phyloP scores from a whole-genome alignment of 2,113 vertebrate genomes.

The Siniperca chuatsi region DNA sequence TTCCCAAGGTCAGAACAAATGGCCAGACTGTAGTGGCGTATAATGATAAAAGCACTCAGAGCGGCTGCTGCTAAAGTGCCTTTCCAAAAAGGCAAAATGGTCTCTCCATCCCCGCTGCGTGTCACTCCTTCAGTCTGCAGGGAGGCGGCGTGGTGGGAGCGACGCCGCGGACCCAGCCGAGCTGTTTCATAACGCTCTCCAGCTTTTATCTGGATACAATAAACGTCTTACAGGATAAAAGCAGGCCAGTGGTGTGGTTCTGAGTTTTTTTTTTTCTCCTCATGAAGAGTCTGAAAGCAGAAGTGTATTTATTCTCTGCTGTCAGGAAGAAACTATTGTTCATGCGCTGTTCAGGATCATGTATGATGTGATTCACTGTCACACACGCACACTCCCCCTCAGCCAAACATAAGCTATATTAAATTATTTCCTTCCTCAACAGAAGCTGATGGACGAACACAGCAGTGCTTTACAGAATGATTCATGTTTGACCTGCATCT shows the following conservation, averaged over 20 bases:
- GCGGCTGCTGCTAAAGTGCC: constrained; percentile 63
- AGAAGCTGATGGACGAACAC: not conserved
- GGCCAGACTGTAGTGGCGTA: constrained; percentile 62
- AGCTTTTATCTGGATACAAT: constrained; percentile 54
- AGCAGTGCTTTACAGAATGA: not conserved
- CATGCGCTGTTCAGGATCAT: constrained; percentile 16
- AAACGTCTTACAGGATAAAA: constrained; percentile 25
- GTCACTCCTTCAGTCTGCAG: constrained; percentile 47
- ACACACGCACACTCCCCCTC: not conserved
- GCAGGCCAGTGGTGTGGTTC: not conserved
- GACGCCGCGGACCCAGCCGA: not conserved
- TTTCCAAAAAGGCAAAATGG: constrained; percentile 71
- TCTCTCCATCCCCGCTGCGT: constrained; percentile 59
- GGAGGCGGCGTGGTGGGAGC: constrained; percentile 8
- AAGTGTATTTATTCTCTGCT: not conserved
- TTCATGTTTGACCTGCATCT: constrained; percentile 6
- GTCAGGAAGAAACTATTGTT: not conserved
- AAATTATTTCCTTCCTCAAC: not conserved
- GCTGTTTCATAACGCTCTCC: constrained; percentile 34
- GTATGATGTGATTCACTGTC: constrained; percentile 7
- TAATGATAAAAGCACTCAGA: constrained; percentile 75
- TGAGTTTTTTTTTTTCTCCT: not conserved
- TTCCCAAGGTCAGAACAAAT: constrained; percentile 78
- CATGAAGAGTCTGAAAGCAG: constrained; percentile 9
- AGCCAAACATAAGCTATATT: not conserved